Percentiles rank a stretch among this genome's conserved stretches.
phyloP scores from a whole-genome alignment of 2,888 invertebrate genomes.

The Cyaniris semiargus region DNA sequence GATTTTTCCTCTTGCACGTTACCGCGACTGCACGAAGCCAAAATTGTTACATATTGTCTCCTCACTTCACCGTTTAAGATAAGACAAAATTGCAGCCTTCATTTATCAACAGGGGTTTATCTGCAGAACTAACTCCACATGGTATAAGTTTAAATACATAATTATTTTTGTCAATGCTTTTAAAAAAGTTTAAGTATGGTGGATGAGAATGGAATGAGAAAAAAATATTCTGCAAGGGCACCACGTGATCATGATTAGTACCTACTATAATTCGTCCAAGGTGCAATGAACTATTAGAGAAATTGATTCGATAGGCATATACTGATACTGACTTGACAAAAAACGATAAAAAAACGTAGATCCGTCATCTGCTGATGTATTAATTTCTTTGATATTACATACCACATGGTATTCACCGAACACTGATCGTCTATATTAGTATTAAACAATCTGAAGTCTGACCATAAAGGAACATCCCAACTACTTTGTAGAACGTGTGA shows the following conservation, averaged over 20 bases:
- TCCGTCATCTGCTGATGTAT: neutral
- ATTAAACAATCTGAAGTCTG: neutral
- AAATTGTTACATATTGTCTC: slow-evolving; percentile 17
- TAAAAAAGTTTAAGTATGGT: too few species aligned
- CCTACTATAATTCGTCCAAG: too few species aligned
- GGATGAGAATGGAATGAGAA: too few species aligned
- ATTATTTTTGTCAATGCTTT: too few species aligned
- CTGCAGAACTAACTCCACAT: neutral
- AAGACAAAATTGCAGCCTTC: neutral
- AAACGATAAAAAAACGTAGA: neutral
- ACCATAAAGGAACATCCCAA: neutral
- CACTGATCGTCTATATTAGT: neutral
- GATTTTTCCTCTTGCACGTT: slow-evolving; percentile 59
- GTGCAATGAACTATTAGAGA: neutral
- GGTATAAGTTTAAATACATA: too few species aligned
- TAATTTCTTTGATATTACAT: neutral
- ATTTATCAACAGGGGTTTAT: neutral
- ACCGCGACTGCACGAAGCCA: slow-evolving; percentile 45
- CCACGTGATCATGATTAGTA: too few species aligned
- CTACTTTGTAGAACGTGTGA: neutral
- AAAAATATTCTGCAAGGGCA: too few species aligned
- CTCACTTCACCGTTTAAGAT: neutral
- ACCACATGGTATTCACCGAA: neutral
- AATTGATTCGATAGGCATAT: neutral
- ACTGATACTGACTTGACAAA: neutral